Evolutionary conservation across 2,113 vertebrate species (phyloP), one percentile per base, ranked within the genome.

Genomic region (Aspidoscelis tigris): DNA sequence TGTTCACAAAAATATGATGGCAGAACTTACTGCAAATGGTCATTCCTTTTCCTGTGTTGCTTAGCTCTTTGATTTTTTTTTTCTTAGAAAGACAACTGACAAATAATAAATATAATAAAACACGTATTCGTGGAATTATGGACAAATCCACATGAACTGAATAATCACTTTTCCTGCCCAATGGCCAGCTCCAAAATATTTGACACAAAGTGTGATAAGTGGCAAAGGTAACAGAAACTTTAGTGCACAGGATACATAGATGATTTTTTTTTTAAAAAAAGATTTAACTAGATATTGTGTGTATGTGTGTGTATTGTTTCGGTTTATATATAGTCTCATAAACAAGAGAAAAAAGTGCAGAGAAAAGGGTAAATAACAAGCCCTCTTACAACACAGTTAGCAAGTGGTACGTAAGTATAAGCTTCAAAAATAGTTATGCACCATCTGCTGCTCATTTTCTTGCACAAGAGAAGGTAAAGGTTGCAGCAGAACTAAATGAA

Each of bases 361-460:
- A 89, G 85, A 83, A 92, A 95, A 91, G 88, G 71, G 81, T 65
- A 70, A 77, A 86, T 33, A 93, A 89, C 87, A 92, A 87, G 91
- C 86, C 88, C 86, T 92, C 83, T 93, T 94, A 70, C 75, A 92
- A 78, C 92, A 94, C 94, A 95, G 94, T 95, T 94, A 95, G 78
- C 83, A 95, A 94, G 89, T 95, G 94, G 92, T 86, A 87, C 91
- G 92, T 93, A 94, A 93, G 58, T 91, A 90, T 81, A 87, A 92
- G 85, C 85, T 91, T 83, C 90, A 95, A 95, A 96, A 96, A 95
- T 95, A 96, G 87, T 90, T 90, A 87, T 75, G 78, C 89, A 86
- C 95, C 94, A 94, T 95, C 94, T 95, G 94, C 87, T 92, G 94
- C 94, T 89, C 0, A 83, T 90, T 93, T 95, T 92, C 94, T 89